A percentile compares a stretch with the other conserved stretches of the same genome.
Conservation (phyloP, 1,140 invertebrate species). For the fruit fly (Drosophila melanogaster) region DNA sequence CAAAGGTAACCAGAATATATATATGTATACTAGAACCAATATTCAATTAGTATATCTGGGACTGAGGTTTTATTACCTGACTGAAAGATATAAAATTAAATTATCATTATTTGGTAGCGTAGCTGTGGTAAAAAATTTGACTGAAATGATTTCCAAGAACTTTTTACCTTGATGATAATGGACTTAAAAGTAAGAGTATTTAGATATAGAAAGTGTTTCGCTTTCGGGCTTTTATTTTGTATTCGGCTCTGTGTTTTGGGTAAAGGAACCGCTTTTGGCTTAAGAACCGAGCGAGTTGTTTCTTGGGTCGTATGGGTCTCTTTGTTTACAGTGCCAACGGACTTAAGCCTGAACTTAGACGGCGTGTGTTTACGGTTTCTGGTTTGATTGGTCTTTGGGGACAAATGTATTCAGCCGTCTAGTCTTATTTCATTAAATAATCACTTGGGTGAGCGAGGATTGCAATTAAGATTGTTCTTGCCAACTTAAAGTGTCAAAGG, state of each 20-base stretch:
- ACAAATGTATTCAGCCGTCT: slow-evolving; percentile 23
- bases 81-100: no score
- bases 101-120: no score
- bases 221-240: background rate
- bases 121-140: no score
- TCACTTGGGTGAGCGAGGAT: slow-evolving; percentile 14
- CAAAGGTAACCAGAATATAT: background rate
- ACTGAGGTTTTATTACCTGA: no score
- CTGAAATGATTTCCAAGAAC: no score
- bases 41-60: no score
- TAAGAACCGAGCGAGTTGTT: slow-evolving; percentile 39
- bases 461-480: slow-evolving; percentile 24
- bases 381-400: slow-evolving; percentile 43
- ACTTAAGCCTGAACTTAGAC: slow-evolving; percentile 41
- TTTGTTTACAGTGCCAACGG: slow-evolving; percentile 55
- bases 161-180: background rate
- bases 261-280: slow-evolving; percentile 20
- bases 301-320: slow-evolving; percentile 25
- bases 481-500: slow-evolving; percentile 2
- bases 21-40: background rate
- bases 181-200: background rate
- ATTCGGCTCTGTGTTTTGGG: slow-evolving; percentile 1
- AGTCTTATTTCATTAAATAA: slow-evolving; percentile 35
- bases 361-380: slow-evolving; percentile 12
- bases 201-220: background rate